Evolutionary conservation across 2,888 invertebrate species (phyloP), one percentile per base, ranked within the genome.

Genomic region (Platycheirus rosarum): DNA sequence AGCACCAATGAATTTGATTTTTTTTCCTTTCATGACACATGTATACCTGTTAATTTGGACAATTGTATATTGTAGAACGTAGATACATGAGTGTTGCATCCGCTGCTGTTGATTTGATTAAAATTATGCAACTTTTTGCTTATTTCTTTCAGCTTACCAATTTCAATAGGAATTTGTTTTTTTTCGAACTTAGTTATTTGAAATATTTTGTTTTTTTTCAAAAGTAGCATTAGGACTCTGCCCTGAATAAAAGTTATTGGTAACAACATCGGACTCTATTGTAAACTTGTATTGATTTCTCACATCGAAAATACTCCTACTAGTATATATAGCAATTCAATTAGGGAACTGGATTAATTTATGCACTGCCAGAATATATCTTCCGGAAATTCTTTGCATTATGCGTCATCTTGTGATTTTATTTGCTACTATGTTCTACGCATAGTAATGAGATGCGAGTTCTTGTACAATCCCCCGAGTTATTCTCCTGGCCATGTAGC

Each of bases 331-430:
- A 42, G 63, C 68, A 48, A 57, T 74, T 79, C 79, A 74, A 74
- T 79, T 74, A 79, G 60, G 37, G 63, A 79, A 69, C 74, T 69
- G 63, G 18, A 69, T 79, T 79, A 79, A 79, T 79, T 74, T 74
- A 79, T 79, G 73, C 71, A 55, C 53, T 69, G 68, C 20, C 63
- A 74, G 42, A 60, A 44, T 44, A 55, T 74, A 48, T 79, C 79
- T 69, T 57, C 44, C 55, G 74, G 79, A 63, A 69, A 74, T 79
- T 74, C 74, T 68, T 57, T 69, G 23, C 63, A 62, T 55, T 55
- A 26, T 62, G 46, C 68, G 68, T 69, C 75, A 69, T 69, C 77
- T 42, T 49, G 66, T 60, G 51, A 62, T 66, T 71, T 42, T 65
- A 65, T 65, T 60, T 51, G 42, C 48, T 14, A 57, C 40, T 32